These are phyloP conservation scores for Clarias platycephalus DNA, from an alignment of 2,797 vertebrate genomes.

Conservation along the genomic window DNA sequence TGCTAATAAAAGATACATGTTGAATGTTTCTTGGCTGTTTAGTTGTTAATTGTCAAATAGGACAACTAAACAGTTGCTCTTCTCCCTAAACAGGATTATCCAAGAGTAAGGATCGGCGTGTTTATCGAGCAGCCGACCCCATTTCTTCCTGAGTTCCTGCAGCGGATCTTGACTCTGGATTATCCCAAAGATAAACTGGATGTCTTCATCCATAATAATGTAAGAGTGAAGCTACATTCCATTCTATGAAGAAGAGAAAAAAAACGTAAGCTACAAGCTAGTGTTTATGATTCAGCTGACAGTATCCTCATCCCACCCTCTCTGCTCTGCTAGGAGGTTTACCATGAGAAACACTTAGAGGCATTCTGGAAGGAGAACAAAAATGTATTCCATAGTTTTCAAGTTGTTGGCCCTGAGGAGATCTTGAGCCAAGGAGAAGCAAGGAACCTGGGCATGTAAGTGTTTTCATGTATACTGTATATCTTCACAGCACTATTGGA, in stretches of 20 bases:
- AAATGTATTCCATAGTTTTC: slow-evolving; percentile 80
- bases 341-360: slow-evolving; percentile 96
- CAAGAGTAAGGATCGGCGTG: slow-evolving; percentile 85
- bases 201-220: slow-evolving; percentile 93
- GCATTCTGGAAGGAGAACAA: slow-evolving; percentile 90
- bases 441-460: slow-evolving; percentile 98
- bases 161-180: slow-evolving; percentile 82
- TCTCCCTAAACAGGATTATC: slow-evolving; percentile 80
- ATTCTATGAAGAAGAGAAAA: not conserved
- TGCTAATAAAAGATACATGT: not conserved
- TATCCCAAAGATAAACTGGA: slow-evolving; percentile 88
- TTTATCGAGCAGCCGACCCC: slow-evolving; percentile 97
- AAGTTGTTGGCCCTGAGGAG: slow-evolving; percentile 96
- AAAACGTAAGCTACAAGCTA: not conserved
- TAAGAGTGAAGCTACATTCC: slow-evolving; percentile 70
- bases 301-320: slow-evolving; percentile 41
- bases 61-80: not conserved
- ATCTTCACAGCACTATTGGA: no score
- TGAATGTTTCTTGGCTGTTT: not conserved
- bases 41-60: not conserved
- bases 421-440: slow-evolving; percentile 92
- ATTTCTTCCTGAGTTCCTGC: slow-evolving; percentile 91
- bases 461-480: not conserved
- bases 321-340: slow-evolving; percentile 84
- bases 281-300: slow-evolving; percentile 26